Evolutionary conservation across 2,888 invertebrate species (phyloP), one percentile per base, ranked within the genome.

Genomic region (Lagria hirta): DNA sequence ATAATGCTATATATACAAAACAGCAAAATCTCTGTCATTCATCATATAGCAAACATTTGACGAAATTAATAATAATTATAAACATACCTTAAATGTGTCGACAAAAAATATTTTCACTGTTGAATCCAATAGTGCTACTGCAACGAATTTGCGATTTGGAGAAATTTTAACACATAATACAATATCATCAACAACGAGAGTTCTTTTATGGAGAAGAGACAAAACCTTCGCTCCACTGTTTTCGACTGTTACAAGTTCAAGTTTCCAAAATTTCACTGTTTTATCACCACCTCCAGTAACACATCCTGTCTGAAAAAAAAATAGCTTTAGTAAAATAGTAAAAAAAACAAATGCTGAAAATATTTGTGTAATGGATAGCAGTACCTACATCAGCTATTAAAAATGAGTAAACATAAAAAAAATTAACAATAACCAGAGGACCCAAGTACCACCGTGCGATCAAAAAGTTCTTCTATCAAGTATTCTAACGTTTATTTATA

Each of bases 41-140:
- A n/a, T n/a, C n/a, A n/a, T n/a, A n/a, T n/a, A n/a, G n/a, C n/a
- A n/a, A n/a, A n/a, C n/a, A n/a, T n/a, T n/a, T n/a, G n/a, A n/a
- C n/a, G n/a, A n/a, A n/a, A n/a, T n/a, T n/a, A n/a, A n/a, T n/a
- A n/a, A n/a, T n/a, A n/a, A n/a, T n/a, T n/a, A 36, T 13, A 11
- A 33, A 27, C 43, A 62, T 72, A 90, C 90, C 82, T 98, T 98
- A 54, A 97, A 86, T 1, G 90, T 86, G 65, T 99, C 97, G 28
- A 88, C 71, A 66, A 94, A 98, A 73, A 95, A 97, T 57, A 99
- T 85, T 72, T 95, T 94, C 0, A 97, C 91, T 0, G 96, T 98
- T 4, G 86, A 87, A 72, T 99, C 97, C 26, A 98, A 74, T 3
- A 98, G 74, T 0, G 94, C 88, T 3, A 89, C 91, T 0, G 95